A percentile compares a stretch with the other conserved stretches of the same genome.
Evolutionary conservation across 2,113 vertebrate genomes (phyloP).

Genomic region (Gulo gulo): DNA sequence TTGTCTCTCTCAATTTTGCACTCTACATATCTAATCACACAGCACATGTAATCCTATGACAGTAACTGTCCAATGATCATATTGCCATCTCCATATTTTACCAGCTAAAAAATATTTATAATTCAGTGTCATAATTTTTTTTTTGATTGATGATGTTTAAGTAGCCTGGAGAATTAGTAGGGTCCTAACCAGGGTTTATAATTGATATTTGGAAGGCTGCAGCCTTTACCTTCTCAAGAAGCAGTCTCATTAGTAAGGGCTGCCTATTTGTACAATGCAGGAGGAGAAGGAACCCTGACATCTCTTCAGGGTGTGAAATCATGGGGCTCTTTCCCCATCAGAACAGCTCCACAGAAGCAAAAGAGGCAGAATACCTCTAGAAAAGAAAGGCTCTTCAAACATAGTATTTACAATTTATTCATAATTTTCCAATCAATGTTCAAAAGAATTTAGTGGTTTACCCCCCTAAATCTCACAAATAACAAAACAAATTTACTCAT

Average conservation of each 20-base stretch:
- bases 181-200: slow-evolving; percentile 1
- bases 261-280: background rate
- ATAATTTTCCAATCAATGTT: background rate
- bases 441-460: background rate
- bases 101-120: slow-evolving; percentile 62
- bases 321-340: background rate
- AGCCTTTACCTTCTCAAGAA: slow-evolving; percentile 28
- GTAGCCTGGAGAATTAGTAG: slow-evolving; percentile 68
- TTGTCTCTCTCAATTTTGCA: slow-evolving; percentile 63
- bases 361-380: background rate
- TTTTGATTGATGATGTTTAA: slow-evolving; percentile 66
- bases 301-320: background rate
- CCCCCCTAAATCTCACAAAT: background rate
- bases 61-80: slow-evolving; percentile 29
- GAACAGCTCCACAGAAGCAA: background rate
- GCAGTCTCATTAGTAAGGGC: background rate
- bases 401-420: background rate
- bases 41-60: slow-evolving; percentile 27
- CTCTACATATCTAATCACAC: slow-evolving; percentile 56
- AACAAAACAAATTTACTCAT: background rate
- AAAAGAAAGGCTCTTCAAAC: background rate
- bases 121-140: slow-evolving; percentile 57
- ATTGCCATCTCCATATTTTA: slow-evolving; percentile 58
- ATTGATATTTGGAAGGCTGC: slow-evolving; percentile 17
- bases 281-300: background rate